Evolutionary conservation across 2,113 vertebrate species (phyloP), one percentile per base, ranked within the genome.

Genomic region (Nesoenas mayeri): DNA sequence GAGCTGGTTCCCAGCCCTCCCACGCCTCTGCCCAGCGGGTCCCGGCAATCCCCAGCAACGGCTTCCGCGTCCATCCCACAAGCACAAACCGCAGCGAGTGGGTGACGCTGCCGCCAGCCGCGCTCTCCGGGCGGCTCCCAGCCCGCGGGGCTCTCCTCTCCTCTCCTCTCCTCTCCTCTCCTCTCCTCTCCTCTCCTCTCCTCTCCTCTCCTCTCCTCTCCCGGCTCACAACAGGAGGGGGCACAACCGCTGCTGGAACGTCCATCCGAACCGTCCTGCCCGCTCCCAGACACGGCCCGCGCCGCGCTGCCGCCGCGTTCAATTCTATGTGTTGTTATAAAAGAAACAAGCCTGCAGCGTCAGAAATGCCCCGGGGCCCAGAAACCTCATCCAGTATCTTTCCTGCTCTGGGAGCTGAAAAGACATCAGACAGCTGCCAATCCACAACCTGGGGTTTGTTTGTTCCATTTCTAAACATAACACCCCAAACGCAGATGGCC

Each of bases 401-500:
- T 73, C 90, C 73, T 67, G 25, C 72, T 34, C 80, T 10, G 15
- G 64, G 67, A 92, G 66, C 61, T 65, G 16, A n/a, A 36, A 26
- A 47, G 19, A 31, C 21, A 19, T 21, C 48, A 62, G 29, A 47
- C 9, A 21, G 81, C 88, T 96, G 91, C 89, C 83, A 84, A 34
- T 12, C 58, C 69, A 84, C 31, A 47, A 48, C 34, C 73, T 73
- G 79, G 38, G 38, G 25, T 79, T 71, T 38, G 3, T 31, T 92
- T 32, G 57, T 80, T 50, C 85, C 82, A 72, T 44, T 67, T 67
- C 42, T 28, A 40, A 81, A 53, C 28, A 28, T 15, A 29, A 75
- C 70, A 71, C 25, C 53, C 61, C 81, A 95, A 92, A 79, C 69
- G 75, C 86, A 93, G 88, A 70, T 66, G 72, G 80, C 79, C 26